Base-by-base conservation (phyloP, 2,888 invertebrate species). In the Drosophila parthenogenetica region DNA sequence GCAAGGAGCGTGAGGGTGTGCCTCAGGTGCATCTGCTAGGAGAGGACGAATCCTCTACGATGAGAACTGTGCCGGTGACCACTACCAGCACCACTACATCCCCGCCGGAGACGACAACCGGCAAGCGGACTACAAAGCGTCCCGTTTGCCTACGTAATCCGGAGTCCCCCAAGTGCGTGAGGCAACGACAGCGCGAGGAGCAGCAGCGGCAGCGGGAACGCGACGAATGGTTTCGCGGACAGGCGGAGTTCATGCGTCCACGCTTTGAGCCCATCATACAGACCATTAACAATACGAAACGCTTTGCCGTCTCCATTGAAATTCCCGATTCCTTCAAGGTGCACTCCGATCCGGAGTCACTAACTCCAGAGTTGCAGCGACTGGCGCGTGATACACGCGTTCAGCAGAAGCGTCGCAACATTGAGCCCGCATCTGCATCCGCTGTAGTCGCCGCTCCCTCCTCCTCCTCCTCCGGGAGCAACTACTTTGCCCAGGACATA, bases 11-110 rank as follows among this genome's bases (percentile, higher is more conserved):
- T 3, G 89, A 90, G 10, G 90, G 91, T 14, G 90, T 91, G 13
- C 91, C 92, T 1, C 92, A 92, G 67, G 91, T 92, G 8, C 79
- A 92, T 68, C 58, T 92, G 16, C 75, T 92, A 2, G 91, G 91
- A 55, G 92, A 92, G 60, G 75, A 65, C 42, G 67, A 69, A n/a
- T 16, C 73, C 2, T 67, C 79, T 39, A 77, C 83, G 25, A 37
- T 75, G 40, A 69, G 65, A 0, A 77, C 68, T 3, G 60, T 67
- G 0, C 76, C 77, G 0, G 69, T 77, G 1, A 19, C 61, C 3
- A 83, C 79, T 0, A 79, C 79, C 0, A 29, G 29, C 29, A 69
- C 74, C 5, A 62, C 78, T 2, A 62, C 74, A 0, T 65, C 81
- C 0, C 69, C 83, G 2, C 77, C 81, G 5, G 77, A 80, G 16